A percentile compares a stretch with the other conserved stretches of the same genome.
Evolutionary conservation across 2,797 vertebrate genomes (phyloP).

Genomic region (Acrocephalus scirpaceus): DNA sequence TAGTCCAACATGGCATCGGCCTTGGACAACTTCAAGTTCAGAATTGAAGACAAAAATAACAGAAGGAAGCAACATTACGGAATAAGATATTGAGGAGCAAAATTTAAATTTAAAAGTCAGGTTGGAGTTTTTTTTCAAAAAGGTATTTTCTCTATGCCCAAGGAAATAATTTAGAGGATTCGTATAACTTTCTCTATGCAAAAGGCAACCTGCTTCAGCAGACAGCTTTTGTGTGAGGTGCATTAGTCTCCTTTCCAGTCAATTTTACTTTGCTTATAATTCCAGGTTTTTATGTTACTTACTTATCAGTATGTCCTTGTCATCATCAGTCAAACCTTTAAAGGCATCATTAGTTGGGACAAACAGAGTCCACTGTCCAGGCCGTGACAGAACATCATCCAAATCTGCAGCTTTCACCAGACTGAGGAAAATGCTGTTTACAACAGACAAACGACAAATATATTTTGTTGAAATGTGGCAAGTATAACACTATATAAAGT

Average conservation of each 20-base stretch:
- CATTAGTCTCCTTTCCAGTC: background rate
- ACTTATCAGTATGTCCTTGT: slow-evolving; percentile 86
- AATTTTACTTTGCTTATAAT: background rate
- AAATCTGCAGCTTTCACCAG: slow-evolving; percentile 89
- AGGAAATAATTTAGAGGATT: background rate
- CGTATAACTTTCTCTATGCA: background rate
- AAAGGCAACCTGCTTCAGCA: background rate
- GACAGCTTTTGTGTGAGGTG: background rate
- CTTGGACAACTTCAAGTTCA: background rate
- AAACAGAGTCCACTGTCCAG: slow-evolving; percentile 91
- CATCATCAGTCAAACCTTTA: slow-evolving; percentile 82
- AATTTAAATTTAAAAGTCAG: background rate
- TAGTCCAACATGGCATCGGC: background rate
- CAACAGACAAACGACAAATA: background rate
- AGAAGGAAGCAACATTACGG: background rate
- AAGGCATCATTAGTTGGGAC: slow-evolving; percentile 94
- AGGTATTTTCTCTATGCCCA: background rate
- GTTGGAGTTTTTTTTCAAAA: background rate
- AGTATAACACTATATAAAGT: background rate
- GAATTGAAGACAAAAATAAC: background rate
- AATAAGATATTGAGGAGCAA: background rate
- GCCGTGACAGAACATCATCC: slow-evolving; percentile 85
- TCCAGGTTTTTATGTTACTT: slow-evolving; percentile 44
- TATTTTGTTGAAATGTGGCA: background rate
- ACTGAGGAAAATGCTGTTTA: slow-evolving; percentile 89